Conservation (phyloP, 1,140 invertebrate species). For the Fopius arisanus region DNA sequence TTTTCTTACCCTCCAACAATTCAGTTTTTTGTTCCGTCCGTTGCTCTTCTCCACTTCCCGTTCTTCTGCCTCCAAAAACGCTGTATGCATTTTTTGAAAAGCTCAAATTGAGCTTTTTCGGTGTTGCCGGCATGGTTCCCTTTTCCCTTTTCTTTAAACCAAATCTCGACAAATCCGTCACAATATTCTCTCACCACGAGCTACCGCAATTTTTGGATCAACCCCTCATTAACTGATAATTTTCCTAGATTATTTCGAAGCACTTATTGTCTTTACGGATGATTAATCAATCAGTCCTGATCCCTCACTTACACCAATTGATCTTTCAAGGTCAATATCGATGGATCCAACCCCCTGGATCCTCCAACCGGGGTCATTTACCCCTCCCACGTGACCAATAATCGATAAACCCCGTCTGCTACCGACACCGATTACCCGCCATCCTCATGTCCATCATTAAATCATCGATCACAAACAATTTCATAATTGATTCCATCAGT, state of each 20-base stretch:
- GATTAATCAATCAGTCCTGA: neutral
- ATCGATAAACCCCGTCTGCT: slow-evolving; percentile 56
- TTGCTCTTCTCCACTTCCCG: slow-evolving; percentile 47
- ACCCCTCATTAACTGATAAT: slow-evolving; percentile 17
- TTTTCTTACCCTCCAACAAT: slow-evolving; percentile 58
- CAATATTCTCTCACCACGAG: neutral
- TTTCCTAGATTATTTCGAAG: neutral
- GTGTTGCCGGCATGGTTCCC: slow-evolving; percentile 56
- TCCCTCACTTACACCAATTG: neutral
- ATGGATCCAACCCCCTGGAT: slow-evolving; percentile 1
- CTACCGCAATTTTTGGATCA: neutral
- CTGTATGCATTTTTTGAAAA: slow-evolving; percentile 61
- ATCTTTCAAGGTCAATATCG: neutral
- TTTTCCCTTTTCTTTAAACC: neutral
- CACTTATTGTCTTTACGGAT: slow-evolving; percentile 28
- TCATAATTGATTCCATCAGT: slow-evolving; percentile 44
- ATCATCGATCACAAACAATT: slow-evolving; percentile 16
- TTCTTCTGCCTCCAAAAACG: slow-evolving; percentile 53
- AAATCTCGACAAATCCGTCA: neutral
- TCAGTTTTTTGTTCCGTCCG: slow-evolving; percentile 62
- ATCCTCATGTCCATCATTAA: slow-evolving; percentile 48
- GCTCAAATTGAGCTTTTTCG: slow-evolving; percentile 59
- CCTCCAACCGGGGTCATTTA: slow-evolving; percentile 24
- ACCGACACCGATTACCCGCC: slow-evolving; percentile 60
- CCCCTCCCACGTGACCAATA: neutral